Evolutionary conservation across 1,140 invertebrate genomes (phyloP), one percentile per base, ranked within the genome.

Genomic region (Cephus cinctus): DNA sequence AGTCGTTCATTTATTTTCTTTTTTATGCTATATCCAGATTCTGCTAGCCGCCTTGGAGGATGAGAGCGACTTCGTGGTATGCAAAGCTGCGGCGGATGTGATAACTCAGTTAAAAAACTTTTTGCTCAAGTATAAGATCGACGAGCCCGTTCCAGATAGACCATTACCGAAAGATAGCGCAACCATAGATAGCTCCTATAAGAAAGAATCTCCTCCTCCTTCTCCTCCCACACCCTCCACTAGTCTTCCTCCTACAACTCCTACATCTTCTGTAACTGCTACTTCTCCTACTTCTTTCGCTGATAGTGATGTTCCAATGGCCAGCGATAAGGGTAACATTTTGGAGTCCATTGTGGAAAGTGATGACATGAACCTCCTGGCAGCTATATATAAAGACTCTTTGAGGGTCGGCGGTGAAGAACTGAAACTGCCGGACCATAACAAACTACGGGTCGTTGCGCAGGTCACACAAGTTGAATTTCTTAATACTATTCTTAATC

Each of bases 21-120:
- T 34, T 18, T 46, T 23, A 50, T 53, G 20, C 15, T 15, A 12
- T 36, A 3, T n/a, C 1, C 32, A 75, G 70, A 67, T 88, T 2
- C 61, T 89, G 5, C 60, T 87, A 0, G 73, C 77, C 31, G 80
- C 84, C 2, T 56, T 89, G 27, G 75, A 82, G 5, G 85, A 90
- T 18, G 86, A 89, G 36, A 82, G 81, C 46, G 86, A 90, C 64
- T 72, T 85, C 1, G 82, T 86, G 57, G 85, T 91, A 0, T 79
- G 84, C 42, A 84, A 83, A 50, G 67, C 72, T 9, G 77, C 86
- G 0, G 76, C 83, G 0, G 52, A 57, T 12, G 81, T 86, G 20
- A 77, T 85, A 1, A 72, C 65, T 9, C 73, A 80, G 42, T 59
- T 90, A n/a, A 70, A 80, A 15, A 59, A 69, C n/a, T 75, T 85